Percentiles rank a stretch among this genome's conserved stretches.
Conservation (phyloP, 2,113 vertebrate species). For the Malurus alboscapulatus region DNA sequence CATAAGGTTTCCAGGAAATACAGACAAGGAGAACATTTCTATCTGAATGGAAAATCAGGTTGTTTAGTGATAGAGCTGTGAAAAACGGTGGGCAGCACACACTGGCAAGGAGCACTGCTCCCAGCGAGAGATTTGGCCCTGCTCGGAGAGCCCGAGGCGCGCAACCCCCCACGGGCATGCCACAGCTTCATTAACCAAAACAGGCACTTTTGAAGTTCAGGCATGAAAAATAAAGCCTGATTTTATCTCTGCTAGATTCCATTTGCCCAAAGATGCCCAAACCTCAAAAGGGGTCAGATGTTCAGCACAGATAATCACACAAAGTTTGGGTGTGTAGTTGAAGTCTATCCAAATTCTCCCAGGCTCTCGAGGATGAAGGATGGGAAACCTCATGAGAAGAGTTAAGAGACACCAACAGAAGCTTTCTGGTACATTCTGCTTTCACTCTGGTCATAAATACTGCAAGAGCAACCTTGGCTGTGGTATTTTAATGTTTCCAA, state of each 20-base stretch:
- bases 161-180: neutral
- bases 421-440: conserved; percentile 52
- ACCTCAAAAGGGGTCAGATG: conserved; percentile 65
- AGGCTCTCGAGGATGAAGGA: conserved; percentile 31
- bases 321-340: conserved; percentile 48
- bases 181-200: conserved; percentile 54
- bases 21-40: neutral
- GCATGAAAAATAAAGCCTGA: conserved; percentile 56
- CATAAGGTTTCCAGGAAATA: neutral
- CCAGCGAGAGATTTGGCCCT: neutral
- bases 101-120: neutral
- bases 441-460: conserved; percentile 61
- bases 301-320: conserved; percentile 58
- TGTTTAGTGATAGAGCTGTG: neutral
- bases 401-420: conserved; percentile 50
- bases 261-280: conserved; percentile 60
- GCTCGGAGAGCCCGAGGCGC: neutral
- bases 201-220: conserved; percentile 54
- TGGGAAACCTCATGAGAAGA: conserved; percentile 35
- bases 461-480: conserved; percentile 51
- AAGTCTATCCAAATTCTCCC: conserved; percentile 55
- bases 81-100: neutral
- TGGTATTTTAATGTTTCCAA: conserved; percentile 60
- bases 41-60: neutral
- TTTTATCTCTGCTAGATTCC: conserved; percentile 55